phyloP scores from a whole-genome alignment of 2,797 vertebrate species.

The Coccyzus lansbergi region DNA sequence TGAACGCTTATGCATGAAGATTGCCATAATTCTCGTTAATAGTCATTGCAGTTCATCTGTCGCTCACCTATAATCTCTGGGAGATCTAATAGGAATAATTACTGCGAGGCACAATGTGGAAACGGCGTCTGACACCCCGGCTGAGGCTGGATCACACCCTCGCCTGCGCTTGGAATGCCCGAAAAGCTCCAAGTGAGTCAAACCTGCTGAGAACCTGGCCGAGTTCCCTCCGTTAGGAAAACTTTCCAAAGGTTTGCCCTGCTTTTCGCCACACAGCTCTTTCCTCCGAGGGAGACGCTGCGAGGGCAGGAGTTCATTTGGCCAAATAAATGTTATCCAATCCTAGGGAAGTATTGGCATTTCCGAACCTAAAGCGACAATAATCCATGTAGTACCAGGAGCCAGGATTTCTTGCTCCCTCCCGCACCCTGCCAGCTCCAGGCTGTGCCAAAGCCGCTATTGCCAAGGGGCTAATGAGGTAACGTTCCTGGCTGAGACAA shows the following conservation, averaged over 20 bases:
- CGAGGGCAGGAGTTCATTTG: not conserved
- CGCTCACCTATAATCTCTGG: slow-evolving; percentile 36
- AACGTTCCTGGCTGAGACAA: slow-evolving; percentile 45
- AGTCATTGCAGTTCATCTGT: slow-evolving; percentile 53
- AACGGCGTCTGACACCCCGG: not conserved
- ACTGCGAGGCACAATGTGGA: slow-evolving; percentile 60
- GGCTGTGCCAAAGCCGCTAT: slow-evolving; percentile 48
- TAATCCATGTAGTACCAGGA: not conserved
- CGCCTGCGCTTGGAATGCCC: slow-evolving; percentile 15
- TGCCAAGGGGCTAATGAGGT: slow-evolving; percentile 64
- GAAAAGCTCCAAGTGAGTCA: not conserved
- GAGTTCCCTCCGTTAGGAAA: slow-evolving; percentile 1
- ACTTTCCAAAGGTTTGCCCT: slow-evolving; percentile 40
- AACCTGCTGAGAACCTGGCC: slow-evolving; percentile 37
- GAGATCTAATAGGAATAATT: slow-evolving; percentile 69
- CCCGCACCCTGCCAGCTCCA: slow-evolving; percentile 6
- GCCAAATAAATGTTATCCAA: not conserved
- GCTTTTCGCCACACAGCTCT: not conserved
- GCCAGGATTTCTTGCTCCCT: slow-evolving; percentile 20
- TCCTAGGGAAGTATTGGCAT: not conserved
- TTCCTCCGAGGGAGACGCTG: slow-evolving; percentile 5
- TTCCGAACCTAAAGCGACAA: not conserved
- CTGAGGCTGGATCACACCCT: slow-evolving; percentile 44
- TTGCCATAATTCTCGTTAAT: slow-evolving; percentile 53
- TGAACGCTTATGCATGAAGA: slow-evolving; percentile 47